phyloP scores from a whole-genome alignment of 2,797 vertebrate genomes.

The Neosilurus hyrtlii region DNA sequence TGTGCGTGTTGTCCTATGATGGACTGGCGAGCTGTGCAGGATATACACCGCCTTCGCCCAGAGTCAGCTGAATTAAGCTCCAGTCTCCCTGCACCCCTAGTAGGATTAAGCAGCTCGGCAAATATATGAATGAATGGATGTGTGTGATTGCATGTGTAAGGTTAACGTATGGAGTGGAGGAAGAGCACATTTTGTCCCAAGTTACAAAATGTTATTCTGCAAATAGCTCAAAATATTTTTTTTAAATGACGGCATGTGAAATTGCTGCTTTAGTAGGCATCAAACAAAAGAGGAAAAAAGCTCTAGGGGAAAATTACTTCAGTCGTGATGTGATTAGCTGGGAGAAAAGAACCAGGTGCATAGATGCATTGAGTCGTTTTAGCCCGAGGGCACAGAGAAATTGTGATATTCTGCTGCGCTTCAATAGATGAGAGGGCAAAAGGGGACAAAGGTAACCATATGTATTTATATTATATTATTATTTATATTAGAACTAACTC shows the following conservation, averaged over 20 bases:
- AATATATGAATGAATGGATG: not conserved
- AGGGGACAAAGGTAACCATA: not conserved
- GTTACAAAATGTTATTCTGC: not conserved
- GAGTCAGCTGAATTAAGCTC: no score
- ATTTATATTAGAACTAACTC: no score
- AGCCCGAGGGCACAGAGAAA: not conserved
- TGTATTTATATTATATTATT: no score
- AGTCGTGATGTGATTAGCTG: constrained; percentile 52
- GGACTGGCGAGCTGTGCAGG: no score
- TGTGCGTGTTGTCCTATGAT: no score
- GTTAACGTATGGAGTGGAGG: not conserved
- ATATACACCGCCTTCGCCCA: no score
- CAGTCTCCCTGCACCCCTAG: no score
- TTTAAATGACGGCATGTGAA: no score
- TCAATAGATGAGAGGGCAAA: not conserved
- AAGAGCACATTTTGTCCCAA: not conserved
- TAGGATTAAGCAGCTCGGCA: no score
- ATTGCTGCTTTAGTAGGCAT: not conserved
- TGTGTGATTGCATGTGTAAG: not conserved
- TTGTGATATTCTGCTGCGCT: not conserved
- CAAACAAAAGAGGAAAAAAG: not conserved
- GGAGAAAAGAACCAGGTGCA: constrained; percentile 14
- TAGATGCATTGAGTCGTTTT: not conserved
- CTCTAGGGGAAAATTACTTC: not conserved
- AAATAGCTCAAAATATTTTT: not conserved